phyloP scores from a whole-genome alignment of 2,113 vertebrate species.

The Bagarius yarrelli region DNA sequence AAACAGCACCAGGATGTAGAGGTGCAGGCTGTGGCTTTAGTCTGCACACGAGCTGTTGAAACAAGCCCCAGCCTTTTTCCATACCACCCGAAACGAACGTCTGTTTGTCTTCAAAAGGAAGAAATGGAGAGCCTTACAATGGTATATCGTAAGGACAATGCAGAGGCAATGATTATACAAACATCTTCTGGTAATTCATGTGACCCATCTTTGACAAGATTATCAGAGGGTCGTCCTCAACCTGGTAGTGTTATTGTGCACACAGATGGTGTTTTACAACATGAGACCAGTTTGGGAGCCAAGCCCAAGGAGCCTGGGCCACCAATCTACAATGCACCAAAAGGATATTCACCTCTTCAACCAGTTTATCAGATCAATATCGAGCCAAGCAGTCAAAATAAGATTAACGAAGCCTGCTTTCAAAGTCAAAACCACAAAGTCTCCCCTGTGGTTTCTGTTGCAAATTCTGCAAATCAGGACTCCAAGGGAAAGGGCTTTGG shows the following conservation, averaged over 20 bases:
- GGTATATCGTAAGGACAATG: slow-evolving; percentile 61
- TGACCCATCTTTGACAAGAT: not conserved
- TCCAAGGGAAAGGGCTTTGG: slow-evolving; percentile 8
- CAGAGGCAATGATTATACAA: slow-evolving; percentile 35
- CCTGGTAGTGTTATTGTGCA: slow-evolving; percentile 45
- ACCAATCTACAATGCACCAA: slow-evolving; percentile 57
- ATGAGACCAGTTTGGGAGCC: slow-evolving; percentile 53
- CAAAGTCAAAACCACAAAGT: slow-evolving; percentile 35
- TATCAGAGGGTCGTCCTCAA: slow-evolving; percentile 26
- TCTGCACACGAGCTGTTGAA: slow-evolving; percentile 79
- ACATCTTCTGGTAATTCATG: slow-evolving; percentile 4
- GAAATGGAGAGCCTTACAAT: slow-evolving; percentile 72
- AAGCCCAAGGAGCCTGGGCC: slow-evolving; percentile 55
- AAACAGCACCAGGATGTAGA: slow-evolving; percentile 78
- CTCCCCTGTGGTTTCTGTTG: not conserved
- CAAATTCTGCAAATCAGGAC: slow-evolving; percentile 24
- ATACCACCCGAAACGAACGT: slow-evolving; percentile 60
- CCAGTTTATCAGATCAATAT: slow-evolving; percentile 71
- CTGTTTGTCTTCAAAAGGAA: slow-evolving; percentile 55
- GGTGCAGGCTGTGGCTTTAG: slow-evolving; percentile 84
- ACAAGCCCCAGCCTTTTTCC: slow-evolving; percentile 89
- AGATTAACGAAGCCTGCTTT: slow-evolving; percentile 26
- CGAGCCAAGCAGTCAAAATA: slow-evolving; percentile 52
- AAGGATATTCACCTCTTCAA: slow-evolving; percentile 57
- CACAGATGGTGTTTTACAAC: slow-evolving; percentile 52